Percentiles rank a stretch among this genome's conserved stretches.
These are phyloP conservation scores for Poecilia velifera DNA, from an alignment of 2,797 vertebrate species.

Conservation along the genomic window DNA sequence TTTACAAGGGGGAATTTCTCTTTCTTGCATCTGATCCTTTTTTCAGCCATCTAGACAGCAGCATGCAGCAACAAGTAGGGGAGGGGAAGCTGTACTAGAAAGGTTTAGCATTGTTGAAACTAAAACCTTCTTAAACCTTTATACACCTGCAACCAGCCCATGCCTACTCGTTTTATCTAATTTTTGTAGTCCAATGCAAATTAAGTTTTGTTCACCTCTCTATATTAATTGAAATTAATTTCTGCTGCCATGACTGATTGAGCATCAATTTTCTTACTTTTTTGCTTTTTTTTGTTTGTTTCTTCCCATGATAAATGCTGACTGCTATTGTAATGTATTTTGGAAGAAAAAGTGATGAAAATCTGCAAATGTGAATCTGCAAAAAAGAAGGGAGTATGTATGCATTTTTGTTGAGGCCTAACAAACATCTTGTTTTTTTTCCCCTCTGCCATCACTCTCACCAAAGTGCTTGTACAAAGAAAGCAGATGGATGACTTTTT, in stretches of 20 bases:
- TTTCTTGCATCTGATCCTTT: not conserved
- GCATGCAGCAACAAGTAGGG: not conserved
- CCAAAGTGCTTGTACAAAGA: constrained; percentile 86
- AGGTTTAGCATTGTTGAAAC: not conserved
- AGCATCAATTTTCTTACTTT: constrained; percentile 20
- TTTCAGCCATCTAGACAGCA: not conserved
- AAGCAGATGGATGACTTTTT: constrained; percentile 62
- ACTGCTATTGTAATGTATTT: constrained; percentile 45
- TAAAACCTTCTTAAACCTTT: not conserved
- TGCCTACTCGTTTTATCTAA: too few species aligned
- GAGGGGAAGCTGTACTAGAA: not conserved
- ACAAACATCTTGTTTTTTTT: constrained; percentile 65
- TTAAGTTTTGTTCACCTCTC: constrained; percentile 39
- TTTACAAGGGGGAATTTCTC: not conserved
- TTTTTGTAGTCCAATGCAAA: constrained; percentile 38
- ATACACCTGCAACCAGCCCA: not conserved
- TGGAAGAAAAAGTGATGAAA: constrained; percentile 53
- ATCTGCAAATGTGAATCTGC: constrained; percentile 83
- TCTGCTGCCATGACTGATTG: constrained; percentile 47
- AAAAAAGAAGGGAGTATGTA: constrained; percentile 72
- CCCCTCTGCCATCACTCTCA: constrained; percentile 79
- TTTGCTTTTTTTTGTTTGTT: not conserved
- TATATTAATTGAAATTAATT: constrained; percentile 67
- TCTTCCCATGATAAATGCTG: constrained; percentile 42
- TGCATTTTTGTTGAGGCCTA: constrained; percentile 58